A percentile compares a stretch with the other conserved stretches of the same genome.
phyloP scores from a whole-genome alignment of 2,888 invertebrate species.

The Lepeophtheirus nordmannii region DNA sequence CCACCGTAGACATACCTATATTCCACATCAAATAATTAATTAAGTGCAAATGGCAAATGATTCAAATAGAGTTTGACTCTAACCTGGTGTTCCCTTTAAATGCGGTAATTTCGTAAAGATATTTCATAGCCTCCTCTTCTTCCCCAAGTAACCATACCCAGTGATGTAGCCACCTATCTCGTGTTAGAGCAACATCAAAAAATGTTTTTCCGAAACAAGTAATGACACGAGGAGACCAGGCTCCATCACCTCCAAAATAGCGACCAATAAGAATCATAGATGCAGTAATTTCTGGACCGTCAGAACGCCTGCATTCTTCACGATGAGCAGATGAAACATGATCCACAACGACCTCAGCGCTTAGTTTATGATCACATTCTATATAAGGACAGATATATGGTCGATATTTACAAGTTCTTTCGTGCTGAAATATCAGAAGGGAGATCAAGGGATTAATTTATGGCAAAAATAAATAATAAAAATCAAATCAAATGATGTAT shows the following conservation, averaged over 20 bases:
- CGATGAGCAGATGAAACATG: slow-evolving; percentile 14
- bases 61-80: not conserved
- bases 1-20: slow-evolving; percentile 4
- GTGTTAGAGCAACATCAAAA: slow-evolving; percentile 23
- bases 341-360: slow-evolving; percentile 14
- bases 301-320: slow-evolving; percentile 12
- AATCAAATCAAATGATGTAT: too few relatives aligned
- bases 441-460: too few relatives aligned
- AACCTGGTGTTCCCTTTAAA: slow-evolving; percentile 23
- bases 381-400: slow-evolving; percentile 23
- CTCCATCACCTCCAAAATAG: slow-evolving; percentile 23
- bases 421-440: slow-evolving; percentile 10
- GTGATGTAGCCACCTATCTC: slow-evolving; percentile 20
- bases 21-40: not conserved
- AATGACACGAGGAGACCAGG: slow-evolving; percentile 24
- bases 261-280: slow-evolving; percentile 21
- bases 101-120: slow-evolving; percentile 24
- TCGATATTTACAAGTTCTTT: slow-evolving; percentile 3
- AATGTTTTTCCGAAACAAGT: slow-evolving; percentile 20
- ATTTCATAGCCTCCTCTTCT: slow-evolving; percentile 12
- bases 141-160: slow-evolving; percentile 23
- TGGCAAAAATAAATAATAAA: too few relatives aligned
- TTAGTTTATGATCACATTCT: slow-evolving; percentile 22
- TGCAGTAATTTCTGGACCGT: slow-evolving; percentile 24
- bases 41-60: too few relatives aligned